Conservation (phyloP, 2,888 invertebrate species). For the Thecocarcelia acutangulata region DNA sequence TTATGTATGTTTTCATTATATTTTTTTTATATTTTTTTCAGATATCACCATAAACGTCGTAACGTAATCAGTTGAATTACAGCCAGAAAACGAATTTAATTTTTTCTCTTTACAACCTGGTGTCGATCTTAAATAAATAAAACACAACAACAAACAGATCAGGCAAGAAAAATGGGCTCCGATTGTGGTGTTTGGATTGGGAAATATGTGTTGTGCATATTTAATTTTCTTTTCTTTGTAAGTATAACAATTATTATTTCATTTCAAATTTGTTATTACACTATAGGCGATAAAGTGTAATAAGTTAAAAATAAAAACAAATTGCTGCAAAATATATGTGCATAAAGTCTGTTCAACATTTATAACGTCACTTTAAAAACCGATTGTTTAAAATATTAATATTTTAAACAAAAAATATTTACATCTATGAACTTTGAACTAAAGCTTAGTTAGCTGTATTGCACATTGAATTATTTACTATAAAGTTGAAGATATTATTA, state of each 20-base stretch:
- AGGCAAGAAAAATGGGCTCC: conserved; percentile 79
- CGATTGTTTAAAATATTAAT: too few species aligned
- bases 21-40: conserved; percentile 53
- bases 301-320: too few species aligned
- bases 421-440: too few species aligned
- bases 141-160: conserved; percentile 27
- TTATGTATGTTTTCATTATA: conserved; percentile 38
- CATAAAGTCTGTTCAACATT: too few species aligned
- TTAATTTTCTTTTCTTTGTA: conserved; percentile 88
- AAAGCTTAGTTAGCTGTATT: too few species aligned
- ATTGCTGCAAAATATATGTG: too few species aligned
- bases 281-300: too few species aligned
- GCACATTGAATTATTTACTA: too few species aligned
- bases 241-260: conserved; percentile 80
- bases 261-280: neutral
- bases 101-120: neutral
- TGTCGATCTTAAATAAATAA: conserved; percentile 13
- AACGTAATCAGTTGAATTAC: conserved; percentile 57
- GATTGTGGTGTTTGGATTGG: conserved; percentile 86
- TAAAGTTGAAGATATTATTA: too few species aligned
- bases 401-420: too few species aligned
- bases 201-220: conserved; percentile 87
- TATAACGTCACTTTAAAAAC: too few species aligned
- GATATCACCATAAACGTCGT: conserved; percentile 59
- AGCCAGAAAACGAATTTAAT: conserved; percentile 31